phyloP scores from a whole-genome alignment of 2,113 vertebrate species.

The Mionectes macconnelli region DNA sequence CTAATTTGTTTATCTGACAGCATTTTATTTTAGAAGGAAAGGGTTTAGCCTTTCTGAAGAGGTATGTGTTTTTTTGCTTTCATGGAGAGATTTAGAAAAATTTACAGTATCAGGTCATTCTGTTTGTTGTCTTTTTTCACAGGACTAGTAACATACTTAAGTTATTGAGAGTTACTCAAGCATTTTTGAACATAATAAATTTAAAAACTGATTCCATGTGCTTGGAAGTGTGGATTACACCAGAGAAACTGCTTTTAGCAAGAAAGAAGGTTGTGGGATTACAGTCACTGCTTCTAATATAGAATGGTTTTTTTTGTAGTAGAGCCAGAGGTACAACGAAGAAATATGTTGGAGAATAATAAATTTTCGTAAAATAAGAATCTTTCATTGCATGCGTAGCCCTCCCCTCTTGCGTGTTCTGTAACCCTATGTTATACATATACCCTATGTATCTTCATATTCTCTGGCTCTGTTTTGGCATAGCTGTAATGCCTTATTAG shows the following conservation, averaged over 20 bases:
- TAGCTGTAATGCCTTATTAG: not conserved
- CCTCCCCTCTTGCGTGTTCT: not conserved
- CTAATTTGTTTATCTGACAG: not conserved
- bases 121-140: not conserved
- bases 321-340: not conserved
- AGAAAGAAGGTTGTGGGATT: not conserved
- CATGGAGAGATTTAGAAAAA: not conserved
- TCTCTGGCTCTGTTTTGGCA: not conserved
- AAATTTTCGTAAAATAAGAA: not conserved
- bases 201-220: not conserved
- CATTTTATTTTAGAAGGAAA: not conserved
- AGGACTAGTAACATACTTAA: not conserved
- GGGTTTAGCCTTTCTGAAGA: not conserved
- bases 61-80: not conserved
- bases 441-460: not conserved
- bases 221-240: not conserved
- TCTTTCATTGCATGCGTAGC: not conserved
- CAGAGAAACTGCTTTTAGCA: not conserved
- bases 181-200: not conserved
- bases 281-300: not conserved
- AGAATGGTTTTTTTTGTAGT: not conserved
- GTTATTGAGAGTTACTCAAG: not conserved
- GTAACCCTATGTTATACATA: accelerated
- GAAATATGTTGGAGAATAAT: not conserved
- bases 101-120: not conserved